These are phyloP conservation scores for Cyclina sinensis DNA, from an alignment of 1,140 invertebrate genomes.

Conservation along the genomic window DNA sequence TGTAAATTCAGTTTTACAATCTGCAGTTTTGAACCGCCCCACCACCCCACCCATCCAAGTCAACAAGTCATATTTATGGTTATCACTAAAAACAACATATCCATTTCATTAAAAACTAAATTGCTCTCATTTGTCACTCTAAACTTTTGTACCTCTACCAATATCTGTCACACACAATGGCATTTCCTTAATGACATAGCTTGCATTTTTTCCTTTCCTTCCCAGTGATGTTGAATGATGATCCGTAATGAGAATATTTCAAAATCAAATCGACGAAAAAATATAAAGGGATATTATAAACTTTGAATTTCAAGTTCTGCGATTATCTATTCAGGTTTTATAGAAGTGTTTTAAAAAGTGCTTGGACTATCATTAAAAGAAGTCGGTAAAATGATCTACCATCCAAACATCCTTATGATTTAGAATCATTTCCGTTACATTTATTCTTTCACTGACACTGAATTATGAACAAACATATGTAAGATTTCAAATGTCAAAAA, in stretches of 20 bases:
- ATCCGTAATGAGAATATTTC: background rate
- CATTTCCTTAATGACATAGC: conserved; percentile 30
- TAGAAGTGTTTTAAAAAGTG: too few species aligned
- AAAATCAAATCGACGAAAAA: too few species aligned
- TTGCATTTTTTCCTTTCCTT: conserved; percentile 1
- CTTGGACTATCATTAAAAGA: too few species aligned
- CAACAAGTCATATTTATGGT: too few species aligned
- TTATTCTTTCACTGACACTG: conserved; percentile 1
- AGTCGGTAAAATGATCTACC: too few species aligned
- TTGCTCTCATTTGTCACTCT: conserved; percentile 13
- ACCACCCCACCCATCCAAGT: too few species aligned
- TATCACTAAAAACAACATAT: too few species aligned
- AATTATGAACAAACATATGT: background rate
- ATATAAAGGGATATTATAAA: too few species aligned
- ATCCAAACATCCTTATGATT: background rate
- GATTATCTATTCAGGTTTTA: too few species aligned
- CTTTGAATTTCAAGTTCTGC: too few species aligned
- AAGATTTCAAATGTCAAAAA: background rate
- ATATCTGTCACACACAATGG: background rate
- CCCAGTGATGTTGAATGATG: background rate
- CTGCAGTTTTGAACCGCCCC: too few species aligned
- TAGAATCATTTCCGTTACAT: conserved; percentile 6
- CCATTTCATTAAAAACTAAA: background rate
- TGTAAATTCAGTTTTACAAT: too few species aligned
- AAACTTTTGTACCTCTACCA: background rate